These are phyloP conservation scores for Phaonia tiefii DNA, from an alignment of 2,888 invertebrate genomes.

Conservation along the genomic window DNA sequence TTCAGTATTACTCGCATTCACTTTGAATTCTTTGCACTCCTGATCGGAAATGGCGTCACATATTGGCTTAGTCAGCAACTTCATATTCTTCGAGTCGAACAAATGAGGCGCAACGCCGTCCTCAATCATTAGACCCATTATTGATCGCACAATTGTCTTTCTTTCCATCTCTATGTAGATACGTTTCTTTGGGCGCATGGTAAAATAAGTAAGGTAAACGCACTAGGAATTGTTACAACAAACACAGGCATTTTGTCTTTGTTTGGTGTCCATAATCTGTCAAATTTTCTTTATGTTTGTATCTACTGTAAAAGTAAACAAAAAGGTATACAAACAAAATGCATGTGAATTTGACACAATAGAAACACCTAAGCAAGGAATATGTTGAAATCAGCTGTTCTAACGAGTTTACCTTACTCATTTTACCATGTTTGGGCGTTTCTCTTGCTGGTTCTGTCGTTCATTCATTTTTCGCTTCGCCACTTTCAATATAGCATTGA, in stretches of 20 bases:
- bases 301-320: no score
- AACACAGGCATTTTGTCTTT: no score
- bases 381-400: no score
- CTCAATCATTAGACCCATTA: slow-evolving; percentile 55
- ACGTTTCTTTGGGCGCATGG: background rate
- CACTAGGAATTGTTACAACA: no score
- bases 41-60: slow-evolving; percentile 44
- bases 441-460: background rate
- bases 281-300: no score
- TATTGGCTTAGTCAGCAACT: slow-evolving; percentile 27
- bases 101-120: slow-evolving; percentile 38
- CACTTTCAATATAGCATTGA: slow-evolving; percentile 36
- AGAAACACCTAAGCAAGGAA: no score
- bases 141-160: slow-evolving; percentile 21
- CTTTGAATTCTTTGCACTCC: slow-evolving; percentile 28
- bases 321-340: no score
- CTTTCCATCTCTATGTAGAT: slow-evolving; percentile 38
- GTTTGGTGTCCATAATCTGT: no score
- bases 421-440: no score
- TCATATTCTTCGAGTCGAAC: slow-evolving; percentile 40
- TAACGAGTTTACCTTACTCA: no score
- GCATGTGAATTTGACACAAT: no score
- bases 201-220: no score
- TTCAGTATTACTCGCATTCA: slow-evolving; percentile 21
- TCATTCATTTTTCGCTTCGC: slow-evolving; percentile 58